These are phyloP conservation scores for Tauraco erythrolophus DNA, from an alignment of 2,113 vertebrate genomes.

Conservation along the genomic window DNA sequence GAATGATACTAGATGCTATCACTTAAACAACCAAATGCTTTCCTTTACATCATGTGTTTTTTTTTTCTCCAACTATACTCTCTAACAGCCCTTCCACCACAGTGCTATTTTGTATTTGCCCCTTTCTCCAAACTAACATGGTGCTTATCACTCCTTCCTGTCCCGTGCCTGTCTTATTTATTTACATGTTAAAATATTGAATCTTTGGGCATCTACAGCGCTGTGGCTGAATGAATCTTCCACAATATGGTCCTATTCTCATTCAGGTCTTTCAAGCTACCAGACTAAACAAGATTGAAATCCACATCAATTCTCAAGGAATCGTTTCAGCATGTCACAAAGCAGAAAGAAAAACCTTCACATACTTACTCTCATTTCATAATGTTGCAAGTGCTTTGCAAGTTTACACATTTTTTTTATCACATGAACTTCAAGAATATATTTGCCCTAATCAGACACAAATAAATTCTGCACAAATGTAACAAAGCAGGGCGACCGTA, in stretches of 20 bases:
- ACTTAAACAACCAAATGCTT: neutral
- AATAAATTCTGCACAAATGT: neutral
- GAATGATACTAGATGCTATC: neutral
- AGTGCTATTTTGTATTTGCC: neutral
- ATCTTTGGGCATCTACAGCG: neutral
- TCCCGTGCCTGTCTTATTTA: neutral
- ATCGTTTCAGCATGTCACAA: neutral
- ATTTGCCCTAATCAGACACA: fast-evolving
- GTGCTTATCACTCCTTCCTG: neutral
- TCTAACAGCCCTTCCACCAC: neutral
- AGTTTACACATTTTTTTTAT: neutral
- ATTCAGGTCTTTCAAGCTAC: neutral
- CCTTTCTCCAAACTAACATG: neutral
- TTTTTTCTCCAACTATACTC: neutral
- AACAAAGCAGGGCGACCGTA: neutral
- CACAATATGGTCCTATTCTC: neutral
- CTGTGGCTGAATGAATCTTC: neutral
- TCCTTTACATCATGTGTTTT: neutral
- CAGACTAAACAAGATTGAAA: neutral
- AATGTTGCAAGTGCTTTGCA: neutral
- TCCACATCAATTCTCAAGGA: fast-evolving
- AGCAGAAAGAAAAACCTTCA: neutral
- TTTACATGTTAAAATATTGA: neutral
- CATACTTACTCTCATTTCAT: neutral
- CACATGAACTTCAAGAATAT: neutral